Evolutionary conservation across 2,113 vertebrate species (phyloP), one percentile per base, ranked within the genome.

Genomic region (Cyphomyrus discorhynchus): DNA sequence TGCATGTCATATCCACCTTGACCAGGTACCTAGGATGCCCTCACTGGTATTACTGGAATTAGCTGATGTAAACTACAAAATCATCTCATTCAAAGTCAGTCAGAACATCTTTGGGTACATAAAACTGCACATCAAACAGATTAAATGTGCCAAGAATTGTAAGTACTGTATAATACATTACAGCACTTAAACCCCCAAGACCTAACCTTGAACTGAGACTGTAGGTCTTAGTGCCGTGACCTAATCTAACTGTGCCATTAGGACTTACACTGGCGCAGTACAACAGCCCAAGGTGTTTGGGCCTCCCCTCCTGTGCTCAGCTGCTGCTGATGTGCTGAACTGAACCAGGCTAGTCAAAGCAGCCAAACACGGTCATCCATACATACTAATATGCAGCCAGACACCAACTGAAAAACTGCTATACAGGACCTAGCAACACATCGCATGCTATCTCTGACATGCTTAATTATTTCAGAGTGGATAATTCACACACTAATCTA

Each of bases 231-330:
- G 52, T 91, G 87, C 86, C 77, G 85, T 90, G 89, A 82, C 89
- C 21, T 49, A 42, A 70, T 39, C 53, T 13, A 86, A 11, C 87
- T 24, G 31, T 42, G 27, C 87, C 47, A 58, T 50, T 39, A 89
- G 77, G 77, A 42, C 24, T 90, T 49, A 74, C 85, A 15, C 89
- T 91, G 91, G 87, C 84, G 35, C 56, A 70, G 84, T 56, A 89
- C 66, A 90, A 80, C 45, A 24, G 31, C 11, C 77, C 58, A 85
- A 83, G 85, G 87, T 46, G 88, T 66, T 70, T 70, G 70, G 80
- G 77, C 58, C 77, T n/a, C n/a, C n/a, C 83, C 35, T 27, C 62
- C 80, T 49, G 13, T 19, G 31, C 80, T 21, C 80, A 89, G 74
- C 9, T 1, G 56, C n/a, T 15, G 5, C 45, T 84, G 90, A 70